phyloP scores from a whole-genome alignment of 2,113 vertebrate genomes.

The Bos javanicus region DNA sequence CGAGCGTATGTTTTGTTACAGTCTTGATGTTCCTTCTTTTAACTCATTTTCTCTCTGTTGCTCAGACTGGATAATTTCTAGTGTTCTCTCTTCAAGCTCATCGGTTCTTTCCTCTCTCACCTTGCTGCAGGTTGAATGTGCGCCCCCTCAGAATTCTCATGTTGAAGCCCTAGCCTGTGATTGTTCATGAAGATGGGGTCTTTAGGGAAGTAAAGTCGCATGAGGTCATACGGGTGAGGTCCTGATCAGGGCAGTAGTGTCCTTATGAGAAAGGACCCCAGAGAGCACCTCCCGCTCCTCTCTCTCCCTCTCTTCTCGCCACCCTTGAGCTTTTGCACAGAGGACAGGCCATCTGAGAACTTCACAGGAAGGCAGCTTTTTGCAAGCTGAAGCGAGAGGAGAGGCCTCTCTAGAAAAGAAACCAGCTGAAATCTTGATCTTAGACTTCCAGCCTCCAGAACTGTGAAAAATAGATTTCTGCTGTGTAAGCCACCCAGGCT shows the following conservation, averaged over 20 bases:
- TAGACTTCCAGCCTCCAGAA: background rate
- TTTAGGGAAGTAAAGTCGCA: background rate
- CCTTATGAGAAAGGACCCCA: background rate
- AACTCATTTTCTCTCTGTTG: background rate
- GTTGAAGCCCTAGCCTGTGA: background rate
- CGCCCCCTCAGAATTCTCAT: background rate
- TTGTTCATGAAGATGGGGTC: background rate
- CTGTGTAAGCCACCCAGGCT: background rate
- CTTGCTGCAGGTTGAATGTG: background rate
- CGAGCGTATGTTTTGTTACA: background rate
- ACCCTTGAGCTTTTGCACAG: background rate
- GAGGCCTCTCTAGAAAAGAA: background rate
- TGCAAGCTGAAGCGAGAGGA: background rate
- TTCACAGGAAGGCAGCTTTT: background rate
- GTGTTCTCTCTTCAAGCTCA: background rate
- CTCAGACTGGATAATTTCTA: background rate
- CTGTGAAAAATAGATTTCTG: background rate
- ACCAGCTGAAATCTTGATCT: background rate
- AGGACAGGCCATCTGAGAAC: background rate
- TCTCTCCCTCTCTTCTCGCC: background rate
- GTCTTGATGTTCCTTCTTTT: background rate
- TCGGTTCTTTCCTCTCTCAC: background rate
- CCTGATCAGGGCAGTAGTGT: background rate
- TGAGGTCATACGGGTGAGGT: accelerated
- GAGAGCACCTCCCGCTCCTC: background rate